Conservation (phyloP, 2,797 vertebrate species). For the Falco rusticolus region DNA sequence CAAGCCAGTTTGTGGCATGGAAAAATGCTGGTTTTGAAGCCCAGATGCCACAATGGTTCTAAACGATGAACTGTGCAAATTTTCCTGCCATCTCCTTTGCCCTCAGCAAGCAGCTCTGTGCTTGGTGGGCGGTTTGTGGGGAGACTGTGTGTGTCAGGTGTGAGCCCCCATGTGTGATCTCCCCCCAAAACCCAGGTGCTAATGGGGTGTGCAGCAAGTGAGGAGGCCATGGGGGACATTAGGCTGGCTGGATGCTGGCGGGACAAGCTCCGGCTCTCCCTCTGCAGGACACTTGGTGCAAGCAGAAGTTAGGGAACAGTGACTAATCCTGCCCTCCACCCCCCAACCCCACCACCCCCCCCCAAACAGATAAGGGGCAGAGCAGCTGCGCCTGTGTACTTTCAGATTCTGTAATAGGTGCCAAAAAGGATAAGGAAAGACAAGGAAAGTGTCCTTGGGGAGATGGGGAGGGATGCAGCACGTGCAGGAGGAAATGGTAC, state of each 20-base stretch:
- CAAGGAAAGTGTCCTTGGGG: slow-evolving; percentile 48
- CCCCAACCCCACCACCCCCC: not conserved
- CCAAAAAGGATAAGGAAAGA: slow-evolving; percentile 2
- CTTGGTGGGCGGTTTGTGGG: not conserved
- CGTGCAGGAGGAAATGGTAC: not conserved
- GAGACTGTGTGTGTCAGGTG: not conserved
- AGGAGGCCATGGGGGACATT: fast-evolving
- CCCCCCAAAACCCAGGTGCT: not conserved
- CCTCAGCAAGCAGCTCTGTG: not conserved
- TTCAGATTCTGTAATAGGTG: slow-evolving; percentile 15
- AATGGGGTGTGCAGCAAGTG: not conserved
- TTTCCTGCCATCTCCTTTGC: not conserved
- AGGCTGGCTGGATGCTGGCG: not conserved
- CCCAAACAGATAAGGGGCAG: slow-evolving; percentile 6
- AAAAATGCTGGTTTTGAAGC: not conserved
- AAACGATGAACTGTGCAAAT: not conserved
- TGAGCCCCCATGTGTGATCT: not conserved
- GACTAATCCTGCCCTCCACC: not conserved
- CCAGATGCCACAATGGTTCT: not conserved
- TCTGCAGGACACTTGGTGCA: slow-evolving; percentile 37
- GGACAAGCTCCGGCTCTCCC: slow-evolving; percentile 47
- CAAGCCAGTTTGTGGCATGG: fast-evolving
- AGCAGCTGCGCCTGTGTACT: not conserved
- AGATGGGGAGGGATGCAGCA: not conserved
- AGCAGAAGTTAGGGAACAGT: not conserved